Base-by-base conservation (phyloP, 2,797 vertebrate species). In the Chelonia mydas region DNA sequence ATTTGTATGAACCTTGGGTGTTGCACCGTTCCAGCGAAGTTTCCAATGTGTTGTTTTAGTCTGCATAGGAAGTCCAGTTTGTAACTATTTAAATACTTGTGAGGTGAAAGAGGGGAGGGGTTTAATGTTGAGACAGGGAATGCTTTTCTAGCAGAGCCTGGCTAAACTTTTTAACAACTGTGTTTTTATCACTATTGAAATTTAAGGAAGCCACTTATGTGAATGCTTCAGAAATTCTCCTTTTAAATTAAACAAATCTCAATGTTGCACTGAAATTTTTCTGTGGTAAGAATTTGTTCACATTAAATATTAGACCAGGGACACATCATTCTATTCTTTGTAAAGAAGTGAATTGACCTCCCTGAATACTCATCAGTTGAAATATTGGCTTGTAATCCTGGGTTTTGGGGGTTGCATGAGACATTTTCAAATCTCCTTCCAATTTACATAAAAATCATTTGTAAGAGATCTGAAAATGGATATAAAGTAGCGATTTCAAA, bases 41-140 rank as follows among this genome's bases (percentile, higher is more conserved):
- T 96, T 97, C 92, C 89, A 94, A 83, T 82, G 87, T 89, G 59
- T 92, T 93, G 94, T 94, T 96, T 84, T 19, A 84, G 82, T 53
- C 6, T 28, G 92, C 57, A 84, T 89, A 87, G 89, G 94, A 94
- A 92, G 93, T 82, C 45, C 59, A 84, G 53, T 76, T 77, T 85
- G 33, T 59, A 85, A n/a, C 53, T 53, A 61, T 86, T 88, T 86
- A 91, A 92, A 79, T 90, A 80, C 61, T 80, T 92, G 21, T 25
- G 37, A 93, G 93, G 83, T 90, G 78, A 76, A 84, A 93, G 54
- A 1, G 10, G 88, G 25, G 78, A 53, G 19, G 33, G 3, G 8
- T 13, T 72, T 84, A 23, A 45, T 84, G 80, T 76, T 45, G 84
- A 54, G 74, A 88, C 27, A 77, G 6, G 74, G 86, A 27, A 1